Evolutionary conservation across 2,888 invertebrate species (phyloP), one percentile per base, ranked within the genome.

Genomic region (Tipula confusa): DNA sequence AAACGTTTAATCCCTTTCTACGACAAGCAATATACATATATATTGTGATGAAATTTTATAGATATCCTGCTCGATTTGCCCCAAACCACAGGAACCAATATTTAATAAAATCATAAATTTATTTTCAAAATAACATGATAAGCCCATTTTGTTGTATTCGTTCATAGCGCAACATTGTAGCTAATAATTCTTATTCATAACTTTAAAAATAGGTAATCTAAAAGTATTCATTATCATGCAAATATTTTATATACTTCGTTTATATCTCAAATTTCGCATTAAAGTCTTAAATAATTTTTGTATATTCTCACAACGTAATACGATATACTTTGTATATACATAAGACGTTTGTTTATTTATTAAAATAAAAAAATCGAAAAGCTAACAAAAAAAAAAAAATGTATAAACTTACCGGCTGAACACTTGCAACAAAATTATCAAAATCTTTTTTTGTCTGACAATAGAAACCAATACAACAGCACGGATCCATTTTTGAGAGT

Each of bases 381-480:
- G 29, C 29, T 28, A 11, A 64, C 6, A 28, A 80, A 29, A 80
- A 15, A 80, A 80, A n/a, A 82, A 83, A 80, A 0, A 83, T 83
- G 6, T n/a, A 31, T 33, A 9, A n/a, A 87, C 89, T 88, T 88
- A 93, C 93, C 87, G 93, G 91, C 87, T 93, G 92, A 83, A 94
- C 93, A 85, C 92, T 91, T 88, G 93, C 93, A 38, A 94, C 90
- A 88, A 95, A 95, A 86, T 92, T 93, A 86, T 94, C 93, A 89
- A 97, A 95, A 86, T 96, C 95, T 85, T 92, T 91, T 89, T 93
- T 93, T 84, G 94, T 93, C 84, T 92, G 91, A 87, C 96, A 94
- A 89, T 97, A 97, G 89, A 97, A 97, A 15, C 97, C 97, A 84
- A 97, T 93, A 87, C 97, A 96, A 89, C 97, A 97, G 85, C 96